A percentile compares a stretch with the other conserved stretches of the same genome.
These are phyloP conservation scores for Synanthedon formicaeformis DNA, from an alignment of 2,888 invertebrate genomes.

Conservation along the genomic window DNA sequence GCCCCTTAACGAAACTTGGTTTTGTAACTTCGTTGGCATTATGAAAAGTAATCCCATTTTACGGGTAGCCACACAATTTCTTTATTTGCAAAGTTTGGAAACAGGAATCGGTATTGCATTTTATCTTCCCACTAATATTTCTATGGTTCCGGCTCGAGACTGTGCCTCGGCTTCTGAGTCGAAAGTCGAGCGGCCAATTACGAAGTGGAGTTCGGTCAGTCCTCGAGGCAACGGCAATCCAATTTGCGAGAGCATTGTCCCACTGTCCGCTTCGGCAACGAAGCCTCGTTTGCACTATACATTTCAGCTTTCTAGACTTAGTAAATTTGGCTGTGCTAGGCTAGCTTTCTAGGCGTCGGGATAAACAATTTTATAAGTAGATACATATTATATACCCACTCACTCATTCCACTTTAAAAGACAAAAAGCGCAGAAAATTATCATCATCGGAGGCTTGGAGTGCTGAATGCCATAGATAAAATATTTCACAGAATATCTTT, in stretches of 20 bases:
- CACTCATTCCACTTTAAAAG: too few species aligned
- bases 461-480: too few species aligned
- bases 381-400: too few species aligned
- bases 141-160: conserved; percentile 16
- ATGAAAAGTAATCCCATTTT: neutral
- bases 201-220: conserved; percentile 27
- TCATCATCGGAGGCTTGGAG: too few species aligned
- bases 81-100: neutral
- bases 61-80: neutral
- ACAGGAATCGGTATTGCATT: neutral
- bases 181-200: conserved; percentile 43
- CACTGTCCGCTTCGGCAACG: conserved; percentile 20
- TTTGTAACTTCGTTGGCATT: neutral
- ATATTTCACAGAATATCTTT: too few species aligned
- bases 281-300: conserved; percentile 3
- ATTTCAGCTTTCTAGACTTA: too few species aligned
- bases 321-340: too few species aligned
- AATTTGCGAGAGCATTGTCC: conserved; percentile 60
- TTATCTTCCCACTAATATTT: conserved; percentile 6
- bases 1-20: neutral
- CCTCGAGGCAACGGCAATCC: conserved; percentile 45
- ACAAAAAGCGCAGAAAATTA: too few species aligned
- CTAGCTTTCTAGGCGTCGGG: too few species aligned
- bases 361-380: too few species aligned
- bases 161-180: conserved; percentile 25